phyloP scores from a whole-genome alignment of 2,113 vertebrate genomes.

The Petrocephalus zakoni region DNA sequence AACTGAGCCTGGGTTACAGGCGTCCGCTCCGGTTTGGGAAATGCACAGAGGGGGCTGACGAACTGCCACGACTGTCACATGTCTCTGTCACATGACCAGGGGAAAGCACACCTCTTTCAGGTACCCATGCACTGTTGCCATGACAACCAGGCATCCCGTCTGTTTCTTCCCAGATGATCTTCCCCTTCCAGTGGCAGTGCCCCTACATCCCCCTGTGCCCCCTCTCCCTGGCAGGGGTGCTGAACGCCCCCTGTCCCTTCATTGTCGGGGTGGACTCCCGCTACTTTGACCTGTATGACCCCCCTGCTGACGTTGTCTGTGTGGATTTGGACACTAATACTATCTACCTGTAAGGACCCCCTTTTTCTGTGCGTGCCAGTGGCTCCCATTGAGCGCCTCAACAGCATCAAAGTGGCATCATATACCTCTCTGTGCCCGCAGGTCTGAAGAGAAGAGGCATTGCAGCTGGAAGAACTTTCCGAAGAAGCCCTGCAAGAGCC shows the following conservation, averaged over 20 bases:
- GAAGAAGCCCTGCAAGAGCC: constrained; percentile 89
- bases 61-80: not conserved
- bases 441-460: constrained; percentile 89
- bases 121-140: not conserved
- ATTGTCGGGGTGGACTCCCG: constrained; percentile 97
- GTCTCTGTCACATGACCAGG: not conserved
- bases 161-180: constrained; percentile 80
- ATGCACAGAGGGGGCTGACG: not conserved
- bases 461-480: constrained; percentile 92
- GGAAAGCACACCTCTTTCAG: not conserved
- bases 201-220: constrained; percentile 96
- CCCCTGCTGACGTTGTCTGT: constrained; percentile 91
- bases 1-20: not conserved
- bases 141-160: not conserved
- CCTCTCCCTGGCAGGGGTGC: constrained; percentile 84
- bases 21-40: not conserved
- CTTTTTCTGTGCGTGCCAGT: too few species aligned
- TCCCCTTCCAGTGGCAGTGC: constrained; percentile 98
- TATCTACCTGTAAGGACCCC: constrained; percentile 81
- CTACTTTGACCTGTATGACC: constrained; percentile 97
- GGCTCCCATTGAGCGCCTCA: too few species aligned
- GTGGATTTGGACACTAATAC: constrained; percentile 97
- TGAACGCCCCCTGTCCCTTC: constrained; percentile 89
- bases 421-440: constrained; percentile 45
- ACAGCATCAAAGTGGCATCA: too few species aligned